Evolutionary conservation across 2,797 vertebrate genomes (phyloP), one percentile per base, ranked within the genome.

Genomic region (Notolabrus celidotus): DNA sequence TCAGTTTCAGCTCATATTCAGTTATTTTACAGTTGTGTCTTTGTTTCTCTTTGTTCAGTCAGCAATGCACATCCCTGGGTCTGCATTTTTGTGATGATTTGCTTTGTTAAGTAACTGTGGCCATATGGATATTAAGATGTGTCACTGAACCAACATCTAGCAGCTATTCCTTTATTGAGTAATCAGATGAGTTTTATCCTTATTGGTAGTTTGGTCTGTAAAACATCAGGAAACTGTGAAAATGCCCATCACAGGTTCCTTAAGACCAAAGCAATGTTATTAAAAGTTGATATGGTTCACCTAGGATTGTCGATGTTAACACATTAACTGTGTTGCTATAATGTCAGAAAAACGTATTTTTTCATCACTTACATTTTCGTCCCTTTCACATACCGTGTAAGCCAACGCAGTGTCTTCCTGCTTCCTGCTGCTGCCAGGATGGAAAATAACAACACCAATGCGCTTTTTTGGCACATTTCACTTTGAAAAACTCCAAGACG

Each of bases 11-110:
- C n/a, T 36, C 23, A 38, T 67, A 2, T 29, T 42, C 10, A 25
- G 60, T 10, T 23, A 56, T 39, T 25, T 23, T 39, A 52, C 36
- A 52, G 49, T 58, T 20, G 41, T 19, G 51, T 56, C 45, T 45
- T n/a, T 12, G 19, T 33, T 7, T 1, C 3, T 27, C 55, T 61
- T 59, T 17, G 34, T 50, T 22, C n/a, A 14, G 46, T 4, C 7
- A 56, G 4, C 12, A 8, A 42, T 34, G 22, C 6, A 61, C 20
- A 12, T 9, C 10, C 12, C 11, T 8, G 7, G 2, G 2, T 8
- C n/a, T 41, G 8, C 10, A 0, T 20, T 50, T 23, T 15, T 38
- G 17, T 11, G 59, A 3, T 33, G 2, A 57, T 59, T 31, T 20
- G 3, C 19, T 74, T 15, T 23, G 16, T 61, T 59, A 25, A 20